Evolutionary conservation across 1,140 invertebrate species (phyloP).

Genomic region (Dufourea novaeangliae): DNA sequence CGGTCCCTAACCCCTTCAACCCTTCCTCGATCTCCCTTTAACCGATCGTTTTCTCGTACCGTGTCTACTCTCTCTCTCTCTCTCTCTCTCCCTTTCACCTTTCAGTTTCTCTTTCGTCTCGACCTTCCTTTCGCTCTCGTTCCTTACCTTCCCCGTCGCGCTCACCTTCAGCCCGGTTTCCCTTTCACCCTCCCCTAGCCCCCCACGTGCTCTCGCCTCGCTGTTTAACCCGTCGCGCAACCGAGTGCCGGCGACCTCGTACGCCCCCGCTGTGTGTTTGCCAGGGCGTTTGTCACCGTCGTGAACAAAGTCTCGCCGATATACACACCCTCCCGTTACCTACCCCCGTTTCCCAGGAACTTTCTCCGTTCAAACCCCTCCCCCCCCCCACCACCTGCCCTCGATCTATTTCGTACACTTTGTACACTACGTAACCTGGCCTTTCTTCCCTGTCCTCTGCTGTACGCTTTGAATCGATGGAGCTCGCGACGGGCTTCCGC

Average conservation of each 20-base stretch:
- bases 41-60: not conserved
- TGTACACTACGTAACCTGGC: not conserved
- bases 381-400: not conserved
- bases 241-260: slow-evolving; percentile 38
- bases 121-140: slow-evolving; percentile 46
- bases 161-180: slow-evolving; percentile 13
- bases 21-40: slow-evolving; percentile 23
- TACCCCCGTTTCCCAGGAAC: not conserved
- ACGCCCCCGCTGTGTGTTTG: slow-evolving; percentile 54
- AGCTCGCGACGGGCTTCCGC: not conserved
- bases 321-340: not conserved
- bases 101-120: slow-evolving; percentile 6
- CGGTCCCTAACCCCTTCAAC: slow-evolving; percentile 36
- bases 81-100: too few species aligned
- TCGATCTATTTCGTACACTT: slow-evolving; percentile 3
- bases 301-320: slow-evolving; percentile 53
- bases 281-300: slow-evolving; percentile 66
- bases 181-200: slow-evolving; percentile 18
- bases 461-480: too few species aligned
- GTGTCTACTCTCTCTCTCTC: not conserved
- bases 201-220: not conserved
- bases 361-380: not conserved
- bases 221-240: slow-evolving; percentile 32
- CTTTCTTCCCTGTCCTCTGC: not conserved
- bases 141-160: slow-evolving; percentile 1